Evolutionary conservation across 2,888 invertebrate species (phyloP).

Genomic region (Rhogogaster chlorosoma): DNA sequence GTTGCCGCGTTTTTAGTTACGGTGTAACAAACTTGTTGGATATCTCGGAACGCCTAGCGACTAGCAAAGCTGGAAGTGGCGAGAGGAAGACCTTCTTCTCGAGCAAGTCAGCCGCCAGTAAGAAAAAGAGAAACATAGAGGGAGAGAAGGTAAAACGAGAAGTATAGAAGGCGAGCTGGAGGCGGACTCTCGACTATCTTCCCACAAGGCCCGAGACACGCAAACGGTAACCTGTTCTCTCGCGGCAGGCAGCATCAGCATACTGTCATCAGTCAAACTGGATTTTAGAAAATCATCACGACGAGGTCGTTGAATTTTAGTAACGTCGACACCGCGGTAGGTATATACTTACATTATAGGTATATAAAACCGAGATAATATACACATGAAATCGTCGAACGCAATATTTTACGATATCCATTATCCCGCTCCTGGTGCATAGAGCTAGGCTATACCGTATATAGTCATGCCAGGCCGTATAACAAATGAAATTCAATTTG

Average conservation of each 20-base stretch:
- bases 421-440: neutral
- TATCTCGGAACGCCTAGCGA: conserved; percentile 23
- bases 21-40: conserved; percentile 10
- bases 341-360: neutral
- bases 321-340: conserved; percentile 7
- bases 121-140: conserved; percentile 39
- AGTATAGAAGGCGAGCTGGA: conserved; percentile 30
- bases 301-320: conserved; percentile 47
- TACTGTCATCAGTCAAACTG: conserved; percentile 50
- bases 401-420: conserved; percentile 25
- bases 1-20: conserved; percentile 7
- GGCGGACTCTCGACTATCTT: conserved; percentile 46
- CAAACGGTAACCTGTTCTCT: conserved; percentile 46
- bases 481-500: conserved; percentile 25
- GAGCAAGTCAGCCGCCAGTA: conserved; percentile 3
- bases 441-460: neutral
- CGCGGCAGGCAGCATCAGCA: conserved; percentile 29
- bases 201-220: conserved; percentile 45
- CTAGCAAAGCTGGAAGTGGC: conserved; percentile 9
- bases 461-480: conserved; percentile 28
- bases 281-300: conserved; percentile 46
- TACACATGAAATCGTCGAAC: neutral
- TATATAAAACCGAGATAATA: conserved; percentile 4
- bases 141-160: neutral
- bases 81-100: conserved; percentile 1